Conservation (phyloP, 2,113 vertebrate species). For the Eira barbara region DNA sequence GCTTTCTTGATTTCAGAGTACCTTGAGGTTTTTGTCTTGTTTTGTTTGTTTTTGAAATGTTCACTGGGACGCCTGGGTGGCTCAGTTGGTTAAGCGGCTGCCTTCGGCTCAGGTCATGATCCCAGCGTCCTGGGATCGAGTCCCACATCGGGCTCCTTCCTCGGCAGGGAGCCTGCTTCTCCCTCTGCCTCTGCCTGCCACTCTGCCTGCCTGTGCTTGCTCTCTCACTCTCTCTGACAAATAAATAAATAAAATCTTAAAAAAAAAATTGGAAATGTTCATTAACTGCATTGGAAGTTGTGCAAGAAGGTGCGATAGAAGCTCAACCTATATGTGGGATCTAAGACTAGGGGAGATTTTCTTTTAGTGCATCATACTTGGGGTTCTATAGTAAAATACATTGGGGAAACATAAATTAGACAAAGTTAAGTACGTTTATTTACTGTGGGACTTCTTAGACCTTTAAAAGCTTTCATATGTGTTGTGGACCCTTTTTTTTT, state of each 20-base stretch:
- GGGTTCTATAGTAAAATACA: neutral
- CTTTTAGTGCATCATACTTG: neutral
- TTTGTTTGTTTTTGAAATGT: neutral
- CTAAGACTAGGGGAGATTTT: neutral
- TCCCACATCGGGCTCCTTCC: too few species aligned
- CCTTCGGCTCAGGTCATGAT: too few species aligned
- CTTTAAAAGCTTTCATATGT: neutral
- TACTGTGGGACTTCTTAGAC: neutral
- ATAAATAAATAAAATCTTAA: too few species aligned
- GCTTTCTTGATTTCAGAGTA: neutral
- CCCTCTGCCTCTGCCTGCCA: too few species aligned
- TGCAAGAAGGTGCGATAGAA: neutral
- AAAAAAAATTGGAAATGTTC: too few species aligned
- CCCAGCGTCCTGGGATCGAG: too few species aligned
- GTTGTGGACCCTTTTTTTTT: neutral
- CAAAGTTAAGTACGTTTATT: neutral
- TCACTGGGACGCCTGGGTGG: too few species aligned
- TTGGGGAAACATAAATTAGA: neutral
- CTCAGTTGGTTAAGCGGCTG: too few species aligned
- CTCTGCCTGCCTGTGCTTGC: too few species aligned
- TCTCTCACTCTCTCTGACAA: too few species aligned
- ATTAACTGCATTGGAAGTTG: neutral
- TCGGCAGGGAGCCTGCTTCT: too few species aligned
- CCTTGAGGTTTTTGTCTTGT: neutral
- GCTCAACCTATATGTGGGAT: neutral